These are phyloP conservation scores for Poeciliopsis prolifica DNA, from an alignment of 2,113 vertebrate species.

Conservation along the genomic window DNA sequence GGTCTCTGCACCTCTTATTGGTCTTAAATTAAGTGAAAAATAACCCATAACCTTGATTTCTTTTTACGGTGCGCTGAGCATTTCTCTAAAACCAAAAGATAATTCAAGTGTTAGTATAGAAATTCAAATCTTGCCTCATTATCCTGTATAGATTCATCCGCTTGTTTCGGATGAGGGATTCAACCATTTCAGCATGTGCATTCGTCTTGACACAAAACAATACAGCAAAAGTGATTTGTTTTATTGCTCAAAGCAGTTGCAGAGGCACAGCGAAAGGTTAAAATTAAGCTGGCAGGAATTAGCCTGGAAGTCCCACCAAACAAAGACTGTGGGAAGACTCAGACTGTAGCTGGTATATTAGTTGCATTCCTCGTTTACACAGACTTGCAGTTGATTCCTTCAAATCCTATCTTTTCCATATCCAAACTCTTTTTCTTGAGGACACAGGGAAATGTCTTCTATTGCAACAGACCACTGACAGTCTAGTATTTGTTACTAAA, in stretches of 20 bases:
- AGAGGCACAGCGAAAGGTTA: constrained; percentile 54
- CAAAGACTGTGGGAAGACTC: constrained; percentile 36
- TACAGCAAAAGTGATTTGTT: constrained; percentile 53
- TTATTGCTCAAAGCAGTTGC: constrained; percentile 58
- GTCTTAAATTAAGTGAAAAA: constrained; percentile 13
- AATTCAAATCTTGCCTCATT: constrained; percentile 19
- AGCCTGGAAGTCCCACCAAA: constrained; percentile 44
- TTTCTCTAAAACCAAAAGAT: constrained; percentile 11
- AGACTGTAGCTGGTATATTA: constrained; percentile 38
- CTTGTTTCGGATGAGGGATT: constrained; percentile 33
- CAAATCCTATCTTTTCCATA: background rate
- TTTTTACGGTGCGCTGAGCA: background rate
- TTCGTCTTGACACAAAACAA: constrained; percentile 35
- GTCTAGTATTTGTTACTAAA: too few species aligned
- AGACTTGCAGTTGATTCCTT: constrained; percentile 33
- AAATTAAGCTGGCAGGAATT: constrained; percentile 65
- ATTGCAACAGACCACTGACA: constrained; percentile 1
- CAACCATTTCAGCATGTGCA: constrained; percentile 21
- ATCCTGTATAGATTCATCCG: constrained; percentile 19
- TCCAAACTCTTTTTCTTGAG: constrained; percentile 10
- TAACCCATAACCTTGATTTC: constrained; percentile 15
- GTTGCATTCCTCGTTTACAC: constrained; percentile 50
- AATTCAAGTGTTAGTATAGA: background rate
- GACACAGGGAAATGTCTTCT: background rate
- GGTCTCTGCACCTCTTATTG: constrained; percentile 4